Base-by-base conservation (phyloP, 64 coral and sea anemone genomes). In the Catalaphyllia jardinei region DNA sequence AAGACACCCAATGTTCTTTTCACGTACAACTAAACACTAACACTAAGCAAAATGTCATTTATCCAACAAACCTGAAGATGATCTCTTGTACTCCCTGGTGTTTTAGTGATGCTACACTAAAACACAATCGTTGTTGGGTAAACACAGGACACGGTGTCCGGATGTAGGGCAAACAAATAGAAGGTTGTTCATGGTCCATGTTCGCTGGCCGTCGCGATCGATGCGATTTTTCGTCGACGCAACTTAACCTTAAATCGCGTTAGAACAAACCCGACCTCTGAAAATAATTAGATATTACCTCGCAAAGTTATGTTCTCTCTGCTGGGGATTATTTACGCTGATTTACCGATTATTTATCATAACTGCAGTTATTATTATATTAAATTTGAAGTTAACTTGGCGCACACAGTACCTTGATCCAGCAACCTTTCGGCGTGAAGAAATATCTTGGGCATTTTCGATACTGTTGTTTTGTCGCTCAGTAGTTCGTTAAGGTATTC, bases 371-470 rank as follows among this genome's bases (percentile, higher is more conserved):
- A 89, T 88, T 93, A 93, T 93, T 93, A 93, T 79, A 92, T 92
- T 92, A 92, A 77, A 79, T 73, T 79, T 76, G 89, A 74, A 91
- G 89, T 83, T 75, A 76, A 85, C 81, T 69, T 38, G 81, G 62
- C 65, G 81, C 81, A 71, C 81, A 74, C 62, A 62, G 62, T 91
- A 95, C 94, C 94, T 95, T 95, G 89, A 74, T 95, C 94, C 29
- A 95, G 89, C 69, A 95, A 83, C 12, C 94, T 89, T 83, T 95
- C 94, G 62, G 89, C 86, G 82, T 95, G 94, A 67, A 95, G 84
- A 92, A 95, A 95, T 28, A 95, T 95, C 89, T 95, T 95, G 74
- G 94, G 94, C 94, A 95, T 95, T 92, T 95, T 95, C 52, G 94
- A 88, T 14, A 95, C 89, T 19, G 94, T 95, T 25, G 94, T 95